Evolutionary conservation across 2,797 vertebrate genomes (phyloP).

Genomic region (Basileuterus tristriatus): DNA sequence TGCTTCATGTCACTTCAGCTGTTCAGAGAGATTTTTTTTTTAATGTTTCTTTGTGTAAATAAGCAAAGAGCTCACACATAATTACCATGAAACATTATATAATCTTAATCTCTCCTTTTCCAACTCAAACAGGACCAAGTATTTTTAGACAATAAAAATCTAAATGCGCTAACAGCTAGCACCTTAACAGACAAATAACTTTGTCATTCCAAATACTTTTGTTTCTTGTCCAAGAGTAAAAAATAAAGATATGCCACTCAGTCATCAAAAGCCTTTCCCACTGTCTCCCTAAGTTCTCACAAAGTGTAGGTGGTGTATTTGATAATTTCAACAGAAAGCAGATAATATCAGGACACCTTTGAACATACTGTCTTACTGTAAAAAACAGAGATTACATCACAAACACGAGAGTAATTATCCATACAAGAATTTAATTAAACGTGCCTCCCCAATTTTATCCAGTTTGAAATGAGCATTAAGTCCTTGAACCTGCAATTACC

Average conservation of each 20-base stretch:
- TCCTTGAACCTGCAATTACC: neutral
- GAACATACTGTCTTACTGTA: neutral
- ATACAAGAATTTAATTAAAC: neutral
- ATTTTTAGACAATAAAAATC: slow-evolving; percentile 19
- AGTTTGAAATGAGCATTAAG: neutral
- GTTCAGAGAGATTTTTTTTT: slow-evolving; percentile 24
- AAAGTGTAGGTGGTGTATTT: neutral
- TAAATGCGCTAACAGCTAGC: neutral
- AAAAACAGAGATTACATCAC: neutral
- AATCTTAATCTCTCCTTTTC: slow-evolving; percentile 43
- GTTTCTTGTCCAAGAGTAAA: neutral
- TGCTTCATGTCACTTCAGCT: slow-evolving; percentile 71
- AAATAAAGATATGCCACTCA: neutral
- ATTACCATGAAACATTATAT: slow-evolving; percentile 32
- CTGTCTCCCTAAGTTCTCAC: neutral
- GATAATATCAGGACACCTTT: neutral
- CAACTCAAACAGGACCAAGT: neutral
- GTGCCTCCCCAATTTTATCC: neutral
- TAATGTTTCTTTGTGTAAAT: slow-evolving; percentile 57
- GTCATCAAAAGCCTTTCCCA: neutral
- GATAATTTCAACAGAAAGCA: neutral
- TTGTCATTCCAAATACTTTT: neutral
- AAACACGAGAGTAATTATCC: neutral
- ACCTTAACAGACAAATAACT: neutral
- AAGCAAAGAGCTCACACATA: slow-evolving; percentile 61